Conservation (phyloP, 2,797 vertebrate species). For the Cossypha caffra region DNA sequence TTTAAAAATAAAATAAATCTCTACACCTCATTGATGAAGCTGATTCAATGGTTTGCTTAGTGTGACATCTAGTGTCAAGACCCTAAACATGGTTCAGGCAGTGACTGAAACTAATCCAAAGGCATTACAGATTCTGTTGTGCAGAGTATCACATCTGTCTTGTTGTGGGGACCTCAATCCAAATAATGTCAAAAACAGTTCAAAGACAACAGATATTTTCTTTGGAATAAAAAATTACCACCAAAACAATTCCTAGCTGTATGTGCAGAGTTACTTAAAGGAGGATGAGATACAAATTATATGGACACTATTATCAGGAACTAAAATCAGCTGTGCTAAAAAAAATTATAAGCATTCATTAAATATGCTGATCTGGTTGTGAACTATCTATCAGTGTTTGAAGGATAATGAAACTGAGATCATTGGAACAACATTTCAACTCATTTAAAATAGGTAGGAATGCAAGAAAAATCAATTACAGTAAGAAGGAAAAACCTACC, state of each 20-base stretch:
- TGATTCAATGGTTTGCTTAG: constrained; percentile 58
- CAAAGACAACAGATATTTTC: background rate
- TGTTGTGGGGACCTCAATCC: background rate
- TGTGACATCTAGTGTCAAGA: constrained; percentile 73
- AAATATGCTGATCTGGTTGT: background rate
- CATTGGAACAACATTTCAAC: background rate
- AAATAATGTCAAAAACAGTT: background rate
- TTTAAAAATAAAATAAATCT: background rate
- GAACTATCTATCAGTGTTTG: background rate
- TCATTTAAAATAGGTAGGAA: background rate
- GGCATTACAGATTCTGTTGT: background rate
- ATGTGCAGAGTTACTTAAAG: background rate
- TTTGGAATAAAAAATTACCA: background rate
- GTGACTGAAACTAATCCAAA: background rate
- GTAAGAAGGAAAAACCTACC: background rate
- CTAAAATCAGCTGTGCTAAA: background rate
- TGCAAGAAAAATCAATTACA: background rate
- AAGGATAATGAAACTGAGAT: background rate
- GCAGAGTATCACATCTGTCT: background rate
- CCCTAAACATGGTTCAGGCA: background rate
- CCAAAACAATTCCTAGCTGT: background rate
- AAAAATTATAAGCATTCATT: background rate
- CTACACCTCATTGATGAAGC: background rate
- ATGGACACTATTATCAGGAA: background rate
- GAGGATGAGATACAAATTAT: background rate